phyloP scores from a whole-genome alignment of 2,113 vertebrate species.

The Scartelaos histophorus region DNA sequence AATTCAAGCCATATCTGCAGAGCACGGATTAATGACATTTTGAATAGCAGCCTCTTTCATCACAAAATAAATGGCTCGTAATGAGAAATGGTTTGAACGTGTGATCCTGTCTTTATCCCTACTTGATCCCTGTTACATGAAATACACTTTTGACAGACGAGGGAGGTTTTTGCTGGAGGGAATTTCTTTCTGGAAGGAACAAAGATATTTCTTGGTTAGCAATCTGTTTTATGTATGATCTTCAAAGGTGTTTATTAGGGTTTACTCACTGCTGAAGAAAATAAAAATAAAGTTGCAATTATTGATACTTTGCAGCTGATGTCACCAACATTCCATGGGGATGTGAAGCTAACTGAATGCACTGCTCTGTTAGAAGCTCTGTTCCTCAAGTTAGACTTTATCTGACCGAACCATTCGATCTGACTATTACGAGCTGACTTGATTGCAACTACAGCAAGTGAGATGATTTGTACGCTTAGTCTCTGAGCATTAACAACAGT shows the following conservation, averaged over 20 bases:
- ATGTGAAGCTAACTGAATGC: too few relatives aligned
- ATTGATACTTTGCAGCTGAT: too few relatives aligned
- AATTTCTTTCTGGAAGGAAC: background rate
- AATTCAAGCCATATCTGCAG: conserved; percentile 11
- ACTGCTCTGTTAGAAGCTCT: too few relatives aligned
- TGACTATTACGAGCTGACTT: too few relatives aligned
- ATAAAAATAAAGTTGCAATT: background rate
- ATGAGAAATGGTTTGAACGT: conserved; percentile 39
- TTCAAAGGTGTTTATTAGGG: background rate
- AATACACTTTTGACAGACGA: conserved; percentile 4
- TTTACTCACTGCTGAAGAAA: background rate
- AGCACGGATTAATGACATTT: conserved; percentile 37
- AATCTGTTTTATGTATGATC: background rate
- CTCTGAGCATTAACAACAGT: too few relatives aligned
- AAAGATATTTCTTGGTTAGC: background rate
- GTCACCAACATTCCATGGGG: too few relatives aligned
- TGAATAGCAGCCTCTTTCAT: conserved; percentile 40
- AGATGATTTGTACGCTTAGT: too few relatives aligned
- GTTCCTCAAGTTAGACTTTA: too few relatives aligned
- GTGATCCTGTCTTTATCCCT: conserved; percentile 42
- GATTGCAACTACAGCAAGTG: too few relatives aligned
- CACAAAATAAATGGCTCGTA: conserved; percentile 51
- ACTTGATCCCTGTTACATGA: conserved; percentile 29
- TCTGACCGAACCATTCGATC: too few relatives aligned
- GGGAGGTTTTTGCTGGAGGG: background rate